Evolutionary conservation across 2,888 invertebrate species (phyloP).

Genomic region (Phaonia tiefii): DNA sequence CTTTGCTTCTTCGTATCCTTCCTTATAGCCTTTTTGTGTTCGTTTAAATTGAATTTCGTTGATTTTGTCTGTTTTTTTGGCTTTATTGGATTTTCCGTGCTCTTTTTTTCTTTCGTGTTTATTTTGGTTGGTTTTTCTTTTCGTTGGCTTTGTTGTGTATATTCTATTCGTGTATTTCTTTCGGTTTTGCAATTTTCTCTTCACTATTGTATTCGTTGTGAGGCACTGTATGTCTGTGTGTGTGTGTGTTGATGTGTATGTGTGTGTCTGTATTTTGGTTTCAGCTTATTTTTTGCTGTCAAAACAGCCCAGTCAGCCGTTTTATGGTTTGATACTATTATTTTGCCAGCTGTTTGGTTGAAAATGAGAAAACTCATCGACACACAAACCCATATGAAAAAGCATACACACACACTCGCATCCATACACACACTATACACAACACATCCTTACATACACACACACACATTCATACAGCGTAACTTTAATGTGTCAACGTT

Average conservation of each 20-base stretch:
- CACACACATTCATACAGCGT: conserved; percentile 29
- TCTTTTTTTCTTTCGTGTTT: conserved; percentile 29
- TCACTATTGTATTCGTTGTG: conserved; percentile 4
- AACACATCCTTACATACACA: conserved; percentile 21
- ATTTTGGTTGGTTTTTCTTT: conserved; percentile 25
- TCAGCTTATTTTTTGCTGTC: conserved; percentile 36
- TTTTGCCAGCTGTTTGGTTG: conserved; percentile 63
- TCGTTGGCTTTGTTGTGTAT: conserved; percentile 13
- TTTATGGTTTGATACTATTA: conserved; percentile 60
- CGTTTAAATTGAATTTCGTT: conserved; percentile 24
- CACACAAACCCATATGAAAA: background rate
- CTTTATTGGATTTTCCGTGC: conserved; percentile 15
- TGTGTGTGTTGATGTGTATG: conserved; percentile 14
- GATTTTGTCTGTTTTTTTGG: conserved; percentile 14
- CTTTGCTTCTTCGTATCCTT: too few species aligned
- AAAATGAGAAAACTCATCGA: conserved; percentile 39
- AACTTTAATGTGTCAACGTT: conserved; percentile 43
- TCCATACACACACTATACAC: background rate
- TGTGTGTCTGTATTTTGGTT: conserved; percentile 21
- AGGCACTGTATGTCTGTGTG: background rate
- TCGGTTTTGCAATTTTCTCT: conserved; percentile 31
- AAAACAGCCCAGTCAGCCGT: conserved; percentile 60
- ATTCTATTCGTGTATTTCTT: background rate
- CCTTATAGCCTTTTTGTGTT: conserved; percentile 30
- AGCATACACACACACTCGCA: conserved; percentile 28